phyloP scores from a whole-genome alignment of 64 coral and sea anemone species.

The Platygyra sinensis region DNA sequence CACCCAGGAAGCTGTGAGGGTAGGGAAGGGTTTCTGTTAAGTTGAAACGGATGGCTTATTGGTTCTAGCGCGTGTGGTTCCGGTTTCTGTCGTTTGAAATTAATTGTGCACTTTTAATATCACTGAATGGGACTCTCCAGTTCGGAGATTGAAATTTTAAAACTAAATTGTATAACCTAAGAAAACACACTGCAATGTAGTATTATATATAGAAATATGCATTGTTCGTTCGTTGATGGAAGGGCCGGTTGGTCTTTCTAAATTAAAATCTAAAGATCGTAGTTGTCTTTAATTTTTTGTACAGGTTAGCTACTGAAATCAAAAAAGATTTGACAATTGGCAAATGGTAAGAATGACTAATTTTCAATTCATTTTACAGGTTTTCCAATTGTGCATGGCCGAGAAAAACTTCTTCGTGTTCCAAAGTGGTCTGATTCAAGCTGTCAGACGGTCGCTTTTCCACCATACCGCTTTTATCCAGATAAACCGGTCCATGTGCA shows the following conservation, averaged over 20 bases:
- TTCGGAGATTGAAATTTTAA: too few relatives aligned
- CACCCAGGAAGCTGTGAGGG: conserved; percentile 19
- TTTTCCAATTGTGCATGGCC: conserved; percentile 41
- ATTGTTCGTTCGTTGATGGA: too few relatives aligned
- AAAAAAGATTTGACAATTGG: neutral
- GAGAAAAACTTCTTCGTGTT: conserved; percentile 9
- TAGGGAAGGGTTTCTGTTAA: neutral
- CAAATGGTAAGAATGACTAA: neutral
- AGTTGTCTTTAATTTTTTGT: neutral
- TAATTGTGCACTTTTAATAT: too few relatives aligned
- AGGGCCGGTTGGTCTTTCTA: too few relatives aligned
- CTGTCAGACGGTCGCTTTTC: conserved; percentile 29
- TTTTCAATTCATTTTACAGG: conserved; percentile 9
- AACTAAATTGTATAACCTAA: too few relatives aligned
- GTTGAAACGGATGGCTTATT: too few relatives aligned
- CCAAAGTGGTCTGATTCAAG: conserved; percentile 49
- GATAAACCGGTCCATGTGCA: conserved; percentile 29
- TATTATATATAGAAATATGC: too few relatives aligned
- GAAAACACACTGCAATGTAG: too few relatives aligned
- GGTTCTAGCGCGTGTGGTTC: too few relatives aligned
- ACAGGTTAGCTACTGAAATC: neutral
- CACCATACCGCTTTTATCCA: conserved; percentile 10
- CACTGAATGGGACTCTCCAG: too few relatives aligned
- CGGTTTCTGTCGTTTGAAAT: too few relatives aligned
- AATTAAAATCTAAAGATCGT: too few relatives aligned